Evolutionary conservation across 2,113 vertebrate species (phyloP).

Genomic region (Equus quagga): DNA sequence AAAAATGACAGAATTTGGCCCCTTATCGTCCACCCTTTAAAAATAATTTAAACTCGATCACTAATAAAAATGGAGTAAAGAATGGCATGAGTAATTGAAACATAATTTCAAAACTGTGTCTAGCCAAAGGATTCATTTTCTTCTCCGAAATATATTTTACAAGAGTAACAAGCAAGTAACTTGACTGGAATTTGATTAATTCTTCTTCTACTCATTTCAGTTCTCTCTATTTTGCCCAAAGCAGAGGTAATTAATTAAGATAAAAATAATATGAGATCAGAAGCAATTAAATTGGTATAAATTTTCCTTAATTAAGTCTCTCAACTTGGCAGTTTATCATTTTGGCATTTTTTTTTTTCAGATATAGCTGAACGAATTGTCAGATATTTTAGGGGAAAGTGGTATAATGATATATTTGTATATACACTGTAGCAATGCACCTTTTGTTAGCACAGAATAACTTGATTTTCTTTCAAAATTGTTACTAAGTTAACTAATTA

Average conservation of each 20-base stretch:
- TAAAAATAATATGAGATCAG: conserved; percentile 76
- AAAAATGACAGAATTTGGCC: neutral
- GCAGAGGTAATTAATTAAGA: conserved; percentile 79
- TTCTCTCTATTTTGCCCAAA: conserved; percentile 77
- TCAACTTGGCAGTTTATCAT: conserved; percentile 69
- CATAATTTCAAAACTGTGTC: neutral
- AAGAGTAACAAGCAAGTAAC: conserved; percentile 51
- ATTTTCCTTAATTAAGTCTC: conserved; percentile 79
- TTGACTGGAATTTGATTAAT: conserved; percentile 67
- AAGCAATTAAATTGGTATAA: conserved; percentile 77
- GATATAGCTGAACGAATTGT: conserved; percentile 47
- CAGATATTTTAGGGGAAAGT: neutral
- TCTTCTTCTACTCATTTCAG: conserved; percentile 7
- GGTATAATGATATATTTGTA: neutral
- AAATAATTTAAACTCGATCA: neutral
- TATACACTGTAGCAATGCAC: neutral
- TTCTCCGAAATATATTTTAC: conserved; percentile 54
- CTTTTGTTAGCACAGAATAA: neutral
- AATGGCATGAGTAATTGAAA: neutral
- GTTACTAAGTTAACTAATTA: conserved; percentile 32
- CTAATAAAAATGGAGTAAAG: neutral
- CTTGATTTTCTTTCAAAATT: conserved; percentile 5
- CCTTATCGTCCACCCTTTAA: neutral
- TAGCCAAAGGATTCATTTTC: conserved; percentile 27
- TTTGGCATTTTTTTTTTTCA: conserved; percentile 54